Percentiles rank a stretch among this genome's conserved stretches.
These are phyloP conservation scores for Hemibagrus wyckioides DNA, from an alignment of 2,113 vertebrate genomes.

Conservation along the genomic window DNA sequence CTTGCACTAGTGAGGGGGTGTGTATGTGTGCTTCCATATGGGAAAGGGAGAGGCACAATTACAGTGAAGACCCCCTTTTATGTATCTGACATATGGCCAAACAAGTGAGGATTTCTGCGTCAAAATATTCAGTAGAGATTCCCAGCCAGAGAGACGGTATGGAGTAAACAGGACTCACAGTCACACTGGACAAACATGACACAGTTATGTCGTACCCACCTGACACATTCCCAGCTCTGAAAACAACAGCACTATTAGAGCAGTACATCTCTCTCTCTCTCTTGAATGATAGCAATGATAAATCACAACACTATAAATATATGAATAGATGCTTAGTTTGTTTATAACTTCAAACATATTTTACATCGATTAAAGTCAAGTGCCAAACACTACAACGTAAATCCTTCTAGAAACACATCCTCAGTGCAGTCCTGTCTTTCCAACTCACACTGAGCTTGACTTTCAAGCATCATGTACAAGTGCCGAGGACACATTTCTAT, in stretches of 20 bases:
- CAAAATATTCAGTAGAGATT: neutral
- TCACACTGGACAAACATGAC: constrained; percentile 8
- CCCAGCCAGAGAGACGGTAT: neutral
- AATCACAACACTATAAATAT: neutral
- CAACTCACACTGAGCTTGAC: neutral
- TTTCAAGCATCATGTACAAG: neutral
- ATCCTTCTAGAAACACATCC: neutral
- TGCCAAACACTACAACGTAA: neutral
- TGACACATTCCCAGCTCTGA: constrained; percentile 42
- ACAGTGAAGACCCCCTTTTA: constrained; percentile 19
- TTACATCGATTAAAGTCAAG: neutral
- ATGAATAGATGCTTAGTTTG: neutral
- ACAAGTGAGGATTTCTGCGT: neutral
- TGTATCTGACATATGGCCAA: constrained; percentile 38
- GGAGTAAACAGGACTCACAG: constrained; percentile 17
- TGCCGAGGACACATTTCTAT: neutral
- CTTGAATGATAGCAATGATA: neutral
- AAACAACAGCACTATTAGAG: constrained; percentile 4
- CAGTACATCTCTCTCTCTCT: neutral
- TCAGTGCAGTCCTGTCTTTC: neutral
- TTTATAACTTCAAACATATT: neutral
- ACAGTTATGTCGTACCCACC: constrained; percentile 39
- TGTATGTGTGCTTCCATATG: neutral
- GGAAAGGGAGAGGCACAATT: constrained; percentile 21
- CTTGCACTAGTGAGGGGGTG: constrained; percentile 12